phyloP scores from a whole-genome alignment of 2,113 vertebrate genomes.

The Prunella himalayana region DNA sequence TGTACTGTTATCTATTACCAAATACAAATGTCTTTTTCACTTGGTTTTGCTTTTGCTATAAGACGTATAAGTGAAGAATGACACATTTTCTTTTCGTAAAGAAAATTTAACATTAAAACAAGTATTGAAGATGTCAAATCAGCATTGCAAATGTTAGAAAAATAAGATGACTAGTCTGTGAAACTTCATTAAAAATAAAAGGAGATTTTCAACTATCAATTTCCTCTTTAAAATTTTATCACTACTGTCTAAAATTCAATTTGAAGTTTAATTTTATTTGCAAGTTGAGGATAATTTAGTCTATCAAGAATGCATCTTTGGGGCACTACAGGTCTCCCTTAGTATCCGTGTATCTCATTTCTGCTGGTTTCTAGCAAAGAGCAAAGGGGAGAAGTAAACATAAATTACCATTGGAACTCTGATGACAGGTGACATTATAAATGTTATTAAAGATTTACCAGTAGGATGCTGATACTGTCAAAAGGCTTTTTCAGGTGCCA shows the following conservation, averaged over 20 bases:
- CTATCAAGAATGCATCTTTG: slow-evolving; percentile 14
- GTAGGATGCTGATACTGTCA: neutral
- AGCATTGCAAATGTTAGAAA: neutral
- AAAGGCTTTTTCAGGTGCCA: neutral
- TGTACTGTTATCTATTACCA: neutral
- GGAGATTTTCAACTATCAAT: neutral
- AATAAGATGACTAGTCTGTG: neutral
- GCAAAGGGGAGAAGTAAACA: slow-evolving; percentile 4
- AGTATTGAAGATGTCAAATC: neutral
- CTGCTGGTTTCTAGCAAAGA: slow-evolving; percentile 18
- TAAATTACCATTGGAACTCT: slow-evolving; percentile 29
- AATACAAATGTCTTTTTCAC: neutral
- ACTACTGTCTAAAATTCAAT: slow-evolving; percentile 7
- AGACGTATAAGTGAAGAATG: neutral
- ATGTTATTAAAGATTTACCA: slow-evolving; percentile 55
- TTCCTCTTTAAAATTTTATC: slow-evolving; percentile 23
- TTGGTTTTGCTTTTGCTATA: neutral
- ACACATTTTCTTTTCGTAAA: neutral
- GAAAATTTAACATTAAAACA: neutral
- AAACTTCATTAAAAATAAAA: slow-evolving; percentile 7
- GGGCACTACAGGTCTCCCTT: neutral
- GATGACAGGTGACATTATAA: slow-evolving; percentile 52
- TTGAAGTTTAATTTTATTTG: slow-evolving; percentile 52
- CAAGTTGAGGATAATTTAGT: slow-evolving; percentile 42
- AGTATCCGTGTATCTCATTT: slow-evolving; percentile 15